Evolutionary conservation across 2,113 vertebrate species (phyloP), one percentile per base, ranked within the genome.

Genomic region (Ptilonorhynchus violaceus): DNA sequence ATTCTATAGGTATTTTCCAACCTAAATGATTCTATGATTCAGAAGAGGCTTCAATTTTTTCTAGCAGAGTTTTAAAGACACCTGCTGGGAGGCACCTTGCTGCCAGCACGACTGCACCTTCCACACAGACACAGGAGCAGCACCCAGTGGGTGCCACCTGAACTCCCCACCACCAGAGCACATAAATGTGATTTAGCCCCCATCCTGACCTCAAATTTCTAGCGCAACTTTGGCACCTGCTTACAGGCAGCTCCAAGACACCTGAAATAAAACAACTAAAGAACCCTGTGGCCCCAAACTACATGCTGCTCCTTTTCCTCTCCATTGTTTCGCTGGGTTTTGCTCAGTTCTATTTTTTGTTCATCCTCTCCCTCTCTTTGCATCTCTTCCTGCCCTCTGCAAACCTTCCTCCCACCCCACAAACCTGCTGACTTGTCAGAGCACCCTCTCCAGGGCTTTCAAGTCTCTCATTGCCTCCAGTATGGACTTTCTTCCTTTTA

Each of bases 251-350:
- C 42, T 58, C 11, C 10, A 70, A 80, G 50, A 76, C 23, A 83
- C 12, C 11, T 22, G 35, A 53, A 97, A 73, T 37, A 30, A 77
- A 52, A 27, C 37, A 21, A 41, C 24, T 31, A 2, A 56, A 72
- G 59, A 62, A 6, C 11, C 16, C 49, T 20, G 24, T 17, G 63
- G 66, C 41, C 53, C 24, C 39, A 30, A 68, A 68, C 15, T 49
- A 52, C 6, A 1, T 0, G 0, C 2, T 50, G 21, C 21, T 81
- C 27, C 30, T 72, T 47, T 59, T 63, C 59, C 42, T 60, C 50
- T 50, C 53, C 23, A 21, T 11, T 33, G 33, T 39, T 79, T 78
- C 25, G 24, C 68, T 56, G 46, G 2, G 16, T 53, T 88, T 78
- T 78, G 39, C 30, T 68, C 42, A 87, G 13, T 52, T 77, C 27